These are phyloP conservation scores for Pogoniulus pusillus DNA, from an alignment of 2,797 vertebrate species.

Conservation along the genomic window DNA sequence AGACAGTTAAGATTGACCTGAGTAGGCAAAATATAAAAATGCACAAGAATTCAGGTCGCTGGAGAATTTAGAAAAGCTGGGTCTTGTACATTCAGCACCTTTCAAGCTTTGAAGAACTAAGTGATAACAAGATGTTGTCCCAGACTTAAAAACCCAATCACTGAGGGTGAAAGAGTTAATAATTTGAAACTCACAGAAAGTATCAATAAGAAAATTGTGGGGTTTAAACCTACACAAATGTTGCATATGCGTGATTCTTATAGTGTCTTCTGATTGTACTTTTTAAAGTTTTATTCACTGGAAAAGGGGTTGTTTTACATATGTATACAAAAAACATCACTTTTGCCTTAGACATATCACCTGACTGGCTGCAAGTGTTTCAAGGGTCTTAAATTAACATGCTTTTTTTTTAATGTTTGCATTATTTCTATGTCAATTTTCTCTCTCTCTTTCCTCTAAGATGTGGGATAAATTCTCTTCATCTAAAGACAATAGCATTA, in stretches of 20 bases:
- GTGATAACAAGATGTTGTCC: not conserved
- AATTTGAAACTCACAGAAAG: not conserved
- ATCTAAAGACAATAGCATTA: not conserved
- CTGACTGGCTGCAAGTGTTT: not conserved
- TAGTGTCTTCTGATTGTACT: not conserved
- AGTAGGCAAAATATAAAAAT: slow-evolving; percentile 1
- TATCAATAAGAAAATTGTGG: not conserved
- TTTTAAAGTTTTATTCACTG: not conserved
- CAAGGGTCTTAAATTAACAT: not conserved
- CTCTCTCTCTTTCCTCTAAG: not conserved
- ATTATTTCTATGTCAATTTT: not conserved
- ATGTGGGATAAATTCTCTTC: not conserved
- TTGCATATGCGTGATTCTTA: not conserved
- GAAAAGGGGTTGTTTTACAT: not conserved
- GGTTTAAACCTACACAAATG: not conserved
- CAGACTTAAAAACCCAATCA: not conserved
- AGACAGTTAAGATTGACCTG: not conserved
- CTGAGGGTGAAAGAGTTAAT: not conserved
- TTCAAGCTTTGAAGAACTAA: not conserved
- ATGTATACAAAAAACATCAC: not conserved
- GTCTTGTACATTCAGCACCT: not conserved
- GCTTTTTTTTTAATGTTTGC: not conserved
- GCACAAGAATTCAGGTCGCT: not conserved
- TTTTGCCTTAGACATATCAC: not conserved
- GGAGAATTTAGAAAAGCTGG: not conserved